Evolutionary conservation across 2,113 vertebrate genomes (phyloP).

Genomic region (Gyps fulvus): DNA sequence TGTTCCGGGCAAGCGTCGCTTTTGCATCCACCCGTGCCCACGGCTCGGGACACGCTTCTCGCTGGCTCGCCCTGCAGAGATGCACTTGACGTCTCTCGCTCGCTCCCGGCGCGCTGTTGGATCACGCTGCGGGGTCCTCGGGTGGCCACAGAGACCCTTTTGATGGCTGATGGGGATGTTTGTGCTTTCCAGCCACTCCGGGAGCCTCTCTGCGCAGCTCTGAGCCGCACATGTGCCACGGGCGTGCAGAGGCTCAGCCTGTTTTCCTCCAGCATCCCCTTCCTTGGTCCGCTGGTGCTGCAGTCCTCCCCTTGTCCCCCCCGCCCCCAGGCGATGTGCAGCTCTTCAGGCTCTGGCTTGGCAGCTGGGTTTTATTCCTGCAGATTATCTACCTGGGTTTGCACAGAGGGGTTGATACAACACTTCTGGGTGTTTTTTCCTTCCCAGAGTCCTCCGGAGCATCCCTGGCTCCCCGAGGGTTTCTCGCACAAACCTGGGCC

Average conservation of each 20-base stretch:
- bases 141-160: neutral
- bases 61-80: neutral
- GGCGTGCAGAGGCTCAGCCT: neutral
- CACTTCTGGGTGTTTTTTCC: neutral
- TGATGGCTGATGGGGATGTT: neutral
- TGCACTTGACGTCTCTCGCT: accelerated
- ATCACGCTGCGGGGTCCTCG: accelerated
- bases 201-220: neutral
- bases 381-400: neutral
- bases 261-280: neutral
- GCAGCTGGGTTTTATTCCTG: neutral
- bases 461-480: accelerated
- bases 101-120: neutral
- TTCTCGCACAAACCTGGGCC: neutral
- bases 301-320: neutral
- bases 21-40: accelerated
- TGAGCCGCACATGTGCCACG: accelerated
- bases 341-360: neutral
- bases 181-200: neutral
- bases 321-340: accelerated
- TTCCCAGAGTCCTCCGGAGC: neutral
- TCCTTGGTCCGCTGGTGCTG: neutral
- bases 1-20: neutral
- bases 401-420: neutral
- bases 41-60: neutral